phyloP scores from a whole-genome alignment of 2,888 invertebrate species.

The Rhamphomyia laevipes region DNA sequence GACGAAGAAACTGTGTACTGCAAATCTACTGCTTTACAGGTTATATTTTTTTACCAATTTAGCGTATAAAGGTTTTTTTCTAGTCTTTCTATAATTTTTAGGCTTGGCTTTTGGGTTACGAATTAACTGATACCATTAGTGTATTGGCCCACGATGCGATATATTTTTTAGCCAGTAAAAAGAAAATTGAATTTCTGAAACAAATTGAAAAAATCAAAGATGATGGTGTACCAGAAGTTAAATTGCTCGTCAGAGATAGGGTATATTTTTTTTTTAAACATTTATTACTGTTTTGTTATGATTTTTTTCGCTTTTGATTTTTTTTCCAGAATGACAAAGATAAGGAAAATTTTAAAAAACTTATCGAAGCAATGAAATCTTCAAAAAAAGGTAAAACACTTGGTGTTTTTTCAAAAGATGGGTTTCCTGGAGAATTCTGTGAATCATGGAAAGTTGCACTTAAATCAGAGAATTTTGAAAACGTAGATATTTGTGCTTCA shows the following conservation, averaged over 20 bases:
- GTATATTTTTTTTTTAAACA: constrained; percentile 37
- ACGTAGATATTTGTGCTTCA: constrained; percentile 73
- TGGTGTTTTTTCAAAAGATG: constrained; percentile 88
- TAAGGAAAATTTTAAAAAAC: constrained; percentile 73
- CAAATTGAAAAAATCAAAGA: constrained; percentile 79
- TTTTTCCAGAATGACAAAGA: constrained; percentile 71
- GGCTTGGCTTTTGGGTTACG: constrained; percentile 96
- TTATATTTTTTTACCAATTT: constrained; percentile 25
- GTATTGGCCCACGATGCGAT: constrained; percentile 77
- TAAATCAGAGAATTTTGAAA: constrained; percentile 68
- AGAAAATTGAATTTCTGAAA: constrained; percentile 93
- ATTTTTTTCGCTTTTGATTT: neutral
- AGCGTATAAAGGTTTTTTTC: neutral
- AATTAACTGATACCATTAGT: constrained; percentile 90
- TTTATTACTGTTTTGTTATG: neutral
- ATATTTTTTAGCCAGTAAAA: constrained; percentile 88
- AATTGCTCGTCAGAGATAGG: constrained; percentile 79
- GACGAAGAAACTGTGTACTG: constrained; percentile 94
- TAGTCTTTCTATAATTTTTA: constrained; percentile 26
- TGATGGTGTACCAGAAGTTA: constrained; percentile 73
- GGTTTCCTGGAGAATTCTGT: constrained; percentile 86
- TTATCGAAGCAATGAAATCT: constrained; percentile 66
- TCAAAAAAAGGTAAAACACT: constrained; percentile 81
- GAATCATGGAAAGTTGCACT: constrained; percentile 77
- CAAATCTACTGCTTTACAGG: constrained; percentile 92